These are phyloP conservation scores for Lysandra bellargus DNA, from an alignment of 2,888 invertebrate genomes.

Conservation along the genomic window DNA sequence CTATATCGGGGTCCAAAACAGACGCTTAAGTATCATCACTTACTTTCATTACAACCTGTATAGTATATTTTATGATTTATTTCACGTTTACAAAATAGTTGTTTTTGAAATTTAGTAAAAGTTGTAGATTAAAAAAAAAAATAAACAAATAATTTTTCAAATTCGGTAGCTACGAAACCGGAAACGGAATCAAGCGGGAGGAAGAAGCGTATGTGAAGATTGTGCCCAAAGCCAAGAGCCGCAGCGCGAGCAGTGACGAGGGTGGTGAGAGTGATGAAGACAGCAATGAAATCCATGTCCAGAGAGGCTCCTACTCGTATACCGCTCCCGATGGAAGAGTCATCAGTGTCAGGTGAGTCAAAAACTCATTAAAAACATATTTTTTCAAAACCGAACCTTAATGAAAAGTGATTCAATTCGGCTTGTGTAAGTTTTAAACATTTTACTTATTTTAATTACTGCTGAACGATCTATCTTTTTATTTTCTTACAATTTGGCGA, in stretches of 20 bases:
- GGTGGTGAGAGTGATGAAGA: constrained; percentile 80
- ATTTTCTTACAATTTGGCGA: too few relatives aligned
- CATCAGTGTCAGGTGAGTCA: constrained; percentile 78
- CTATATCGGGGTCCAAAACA: too few relatives aligned
- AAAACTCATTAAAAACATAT: too few relatives aligned
- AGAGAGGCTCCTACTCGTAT: constrained; percentile 85
- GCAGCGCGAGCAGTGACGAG: constrained; percentile 66
- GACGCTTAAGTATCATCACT: too few relatives aligned
- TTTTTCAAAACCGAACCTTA: too few relatives aligned
- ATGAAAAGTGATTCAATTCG: too few relatives aligned
- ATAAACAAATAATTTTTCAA: not conserved
- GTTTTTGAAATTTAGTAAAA: not conserved
- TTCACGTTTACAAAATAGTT: too few relatives aligned
- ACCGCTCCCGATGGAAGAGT: constrained; percentile 85
- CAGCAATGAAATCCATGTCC: constrained; percentile 81
- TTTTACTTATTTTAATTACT: too few relatives aligned
- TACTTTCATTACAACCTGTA: too few relatives aligned
- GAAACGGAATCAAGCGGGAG: constrained; percentile 88
- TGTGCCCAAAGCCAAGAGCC: constrained; percentile 66
- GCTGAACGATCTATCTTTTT: too few relatives aligned
- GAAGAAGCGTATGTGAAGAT: constrained; percentile 86
- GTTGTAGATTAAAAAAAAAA: not conserved
- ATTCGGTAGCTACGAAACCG: constrained; percentile 85
- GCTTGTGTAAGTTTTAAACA: too few relatives aligned
- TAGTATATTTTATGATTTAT: too few relatives aligned